Base-by-base conservation (phyloP, 1,140 invertebrate genomes). In the Macrotrachela quadricornifera region DNA sequence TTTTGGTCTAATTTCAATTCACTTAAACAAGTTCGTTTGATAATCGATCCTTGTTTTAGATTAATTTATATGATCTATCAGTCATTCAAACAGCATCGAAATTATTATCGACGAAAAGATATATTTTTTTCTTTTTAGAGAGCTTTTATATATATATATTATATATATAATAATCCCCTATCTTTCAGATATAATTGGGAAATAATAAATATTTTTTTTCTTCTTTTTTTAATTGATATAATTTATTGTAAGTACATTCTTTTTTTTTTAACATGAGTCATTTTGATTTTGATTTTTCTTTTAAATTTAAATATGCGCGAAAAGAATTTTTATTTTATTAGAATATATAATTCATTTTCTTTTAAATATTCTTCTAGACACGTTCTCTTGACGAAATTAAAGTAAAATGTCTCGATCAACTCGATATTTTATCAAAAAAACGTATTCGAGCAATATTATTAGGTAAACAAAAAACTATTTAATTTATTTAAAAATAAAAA, bases 391-490 rank as follows among this genome's bases (percentile, higher is more conserved):
- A 62, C n/a, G 65, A 68, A 38, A 47, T 70, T 50, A 64, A 64
- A 54, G 56, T 57, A 51, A 54, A 59, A 54, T 70, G 68, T 54
- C 48, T 66, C 18, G 64, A 68, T 53, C 65, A 68, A 40, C 54
- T 70, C 43, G 63, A 67, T 36, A 62, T 67, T n/a, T 67, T 70
- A 67, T 70, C 68, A 40, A 64, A 61, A 46, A 70, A 70, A 47
- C 57, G 68, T 48, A 70, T 70, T 30, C 49, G 49, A 16, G 57
- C 65, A 49, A 66, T 69, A 42, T 47, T 70, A 42, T 56, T 57
- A 54, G 67, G 67, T 67, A 57, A 57, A 46, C 44, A 11, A 9
- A 17, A 15, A 15, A 15, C 42, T 4, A 44, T 38, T 16, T 15
- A 15, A 1, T 37, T 37, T 13, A 3, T 21, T 30, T 15, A 17